A percentile compares a stretch with the other conserved stretches of the same genome.
phyloP scores from a whole-genome alignment of 1,140 invertebrate species.

The Cotesia chilonis region DNA sequence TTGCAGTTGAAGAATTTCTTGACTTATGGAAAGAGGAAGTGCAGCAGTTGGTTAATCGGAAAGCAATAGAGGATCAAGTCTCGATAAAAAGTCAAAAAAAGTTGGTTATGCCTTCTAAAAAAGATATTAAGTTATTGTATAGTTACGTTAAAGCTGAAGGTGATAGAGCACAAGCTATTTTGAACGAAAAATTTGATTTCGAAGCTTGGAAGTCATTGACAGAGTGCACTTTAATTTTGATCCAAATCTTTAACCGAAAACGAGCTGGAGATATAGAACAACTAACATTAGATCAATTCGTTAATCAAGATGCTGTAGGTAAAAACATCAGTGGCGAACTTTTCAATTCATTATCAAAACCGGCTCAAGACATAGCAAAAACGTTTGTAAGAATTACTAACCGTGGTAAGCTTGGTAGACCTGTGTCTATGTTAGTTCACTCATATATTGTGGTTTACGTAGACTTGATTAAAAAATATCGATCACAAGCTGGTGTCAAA shows the following conservation, averaged over 20 bases:
- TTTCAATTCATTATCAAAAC: background rate
- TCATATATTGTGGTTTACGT: background rate
- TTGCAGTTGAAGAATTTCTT: constrained; percentile 33
- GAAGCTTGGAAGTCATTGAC: constrained; percentile 3
- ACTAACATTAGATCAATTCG: background rate
- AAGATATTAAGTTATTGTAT: constrained; percentile 34
- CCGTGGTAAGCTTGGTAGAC: constrained; percentile 8
- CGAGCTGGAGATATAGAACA: constrained; percentile 17
- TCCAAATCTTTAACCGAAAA: constrained; percentile 19
- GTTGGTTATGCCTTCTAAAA: constrained; percentile 18
- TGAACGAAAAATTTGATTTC: background rate
- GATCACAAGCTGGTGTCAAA: background rate
- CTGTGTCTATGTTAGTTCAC: background rate
- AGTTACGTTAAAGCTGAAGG: constrained; percentile 4
- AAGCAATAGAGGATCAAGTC: constrained; percentile 31
- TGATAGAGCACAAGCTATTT: background rate
- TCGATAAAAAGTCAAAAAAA: constrained; percentile 27
- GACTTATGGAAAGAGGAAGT: constrained; percentile 31
- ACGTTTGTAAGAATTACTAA: background rate
- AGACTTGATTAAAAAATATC: background rate
- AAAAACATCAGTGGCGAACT: background rate
- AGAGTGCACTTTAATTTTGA: constrained; percentile 5
- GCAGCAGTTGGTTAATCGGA: constrained; percentile 24
- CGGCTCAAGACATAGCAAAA: background rate
- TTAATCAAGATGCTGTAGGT: background rate